Evolutionary conservation across 2,888 invertebrate genomes (phyloP), one percentile per base, ranked within the genome.

Genomic region (Plebejus melissa): DNA sequence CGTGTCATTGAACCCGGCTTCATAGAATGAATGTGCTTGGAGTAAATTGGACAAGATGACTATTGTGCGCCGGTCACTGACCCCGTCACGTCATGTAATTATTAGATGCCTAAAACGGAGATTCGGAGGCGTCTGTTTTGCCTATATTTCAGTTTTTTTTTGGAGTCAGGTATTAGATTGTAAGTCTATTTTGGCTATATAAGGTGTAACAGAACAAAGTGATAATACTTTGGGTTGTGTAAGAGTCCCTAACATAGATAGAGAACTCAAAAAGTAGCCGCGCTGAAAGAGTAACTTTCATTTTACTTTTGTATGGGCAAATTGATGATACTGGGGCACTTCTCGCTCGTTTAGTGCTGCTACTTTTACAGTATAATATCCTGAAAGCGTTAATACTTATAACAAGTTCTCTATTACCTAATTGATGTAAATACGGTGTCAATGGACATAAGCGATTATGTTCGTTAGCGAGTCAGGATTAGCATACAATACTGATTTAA

Each of bases 61-160:
- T 41, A 75, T 71, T 75, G 71, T 75, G 38, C 75, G 70, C 38
- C 70, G 75, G 75, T 75, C 75, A 16, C 6, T 57, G 9, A 57
- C 75, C 75, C 57, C 28, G 11, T 50, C 32, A 28, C 28, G 71
- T 65, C 65, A 36, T 28, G 7, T 16, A 65, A 65, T 65, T 65
- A 65, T 65, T 65, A 65, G 65, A 65, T 65, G 32, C 65, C 65
- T 65, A 65, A 36, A 32, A 65, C 22, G 65, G 65, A 28, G 58
- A 58, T 58, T 11, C 11, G 65, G 11, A 65, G 65, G 32, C 4
- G 65, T 32, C 11, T 65, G n/a, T 22, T 22, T 22, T 22, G 28
- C 7, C n/a, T 58, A 22, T 38, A 41, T 7, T 41, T 41, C 7
- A 6, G 41, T 41, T 41, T 41, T 38, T 46, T 41, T 2, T 32